A percentile compares a stretch with the other conserved stretches of the same genome.
Conservation (phyloP, 2,113 vertebrate species). For the Sinosuthora webbiana region DNA sequence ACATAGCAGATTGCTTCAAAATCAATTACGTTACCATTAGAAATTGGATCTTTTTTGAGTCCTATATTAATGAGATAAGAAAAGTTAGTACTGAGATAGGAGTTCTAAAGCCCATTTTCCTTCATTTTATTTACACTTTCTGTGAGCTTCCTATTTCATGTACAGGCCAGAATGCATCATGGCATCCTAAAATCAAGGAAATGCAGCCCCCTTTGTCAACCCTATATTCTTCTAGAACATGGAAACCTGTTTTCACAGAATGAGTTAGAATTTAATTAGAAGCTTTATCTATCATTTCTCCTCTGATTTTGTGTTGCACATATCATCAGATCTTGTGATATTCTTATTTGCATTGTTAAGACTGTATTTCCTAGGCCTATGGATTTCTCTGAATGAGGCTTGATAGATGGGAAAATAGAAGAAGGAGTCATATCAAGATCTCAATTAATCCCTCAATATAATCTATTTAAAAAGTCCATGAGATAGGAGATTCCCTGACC, state of each 20-base stretch:
- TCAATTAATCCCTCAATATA: not conserved
- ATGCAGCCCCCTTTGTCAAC: not conserved
- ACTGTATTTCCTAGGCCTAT: not conserved
- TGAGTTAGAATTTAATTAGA: not conserved
- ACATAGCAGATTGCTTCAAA: not conserved
- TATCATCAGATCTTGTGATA: not conserved
- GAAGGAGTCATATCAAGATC: not conserved
- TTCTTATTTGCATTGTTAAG: not conserved
- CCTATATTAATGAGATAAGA: not conserved
- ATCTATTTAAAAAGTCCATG: not conserved
- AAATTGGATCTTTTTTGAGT: not conserved
- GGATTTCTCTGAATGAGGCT: not conserved
- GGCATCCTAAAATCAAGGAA: not conserved
- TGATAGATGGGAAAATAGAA: not conserved
- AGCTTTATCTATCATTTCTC: not conserved
- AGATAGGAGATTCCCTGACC: not conserved
- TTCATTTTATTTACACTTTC: not conserved
- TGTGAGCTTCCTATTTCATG: not conserved
- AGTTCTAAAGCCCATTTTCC: not conserved
- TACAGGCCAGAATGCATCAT: not conserved
- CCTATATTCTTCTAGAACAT: not conserved
- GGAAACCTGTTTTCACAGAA: not conserved
- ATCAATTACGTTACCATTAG: not conserved
- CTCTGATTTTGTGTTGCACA: not conserved
- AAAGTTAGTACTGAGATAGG: not conserved